These are phyloP conservation scores for Zosterops lateralis DNA, from an alignment of 2,113 vertebrate species.

Conservation along the genomic window DNA sequence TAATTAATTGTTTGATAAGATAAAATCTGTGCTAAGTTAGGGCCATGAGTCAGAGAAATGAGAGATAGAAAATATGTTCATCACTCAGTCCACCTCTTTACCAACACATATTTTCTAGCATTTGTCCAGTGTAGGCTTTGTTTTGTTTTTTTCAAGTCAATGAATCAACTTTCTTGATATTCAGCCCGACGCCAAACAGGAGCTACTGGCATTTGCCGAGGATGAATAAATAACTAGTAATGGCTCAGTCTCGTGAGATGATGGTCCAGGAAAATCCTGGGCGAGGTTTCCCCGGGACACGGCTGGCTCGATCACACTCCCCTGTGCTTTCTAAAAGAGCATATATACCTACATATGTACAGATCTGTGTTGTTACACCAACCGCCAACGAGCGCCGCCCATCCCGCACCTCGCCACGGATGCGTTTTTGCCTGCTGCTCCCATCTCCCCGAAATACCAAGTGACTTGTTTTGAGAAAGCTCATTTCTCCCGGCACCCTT, in stretches of 20 bases:
- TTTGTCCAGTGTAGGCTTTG: slow-evolving; percentile 62
- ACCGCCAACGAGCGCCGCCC: neutral
- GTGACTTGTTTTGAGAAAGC: slow-evolving; percentile 23
- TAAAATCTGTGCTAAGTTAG: slow-evolving; percentile 16
- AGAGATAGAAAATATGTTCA: slow-evolving; percentile 31
- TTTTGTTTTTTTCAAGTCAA: slow-evolving; percentile 36
- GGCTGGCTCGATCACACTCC: neutral
- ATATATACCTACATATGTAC: neutral
- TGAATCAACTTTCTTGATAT: slow-evolving; percentile 61
- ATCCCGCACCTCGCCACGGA: neutral
- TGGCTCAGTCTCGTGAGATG: neutral
- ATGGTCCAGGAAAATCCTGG: slow-evolving; percentile 23
- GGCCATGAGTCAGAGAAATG: slow-evolving; percentile 50
- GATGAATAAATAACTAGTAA: slow-evolving; percentile 36
- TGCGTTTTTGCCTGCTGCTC: slow-evolving; percentile 50
- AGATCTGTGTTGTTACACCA: neutral
- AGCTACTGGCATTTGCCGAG: slow-evolving; percentile 37
- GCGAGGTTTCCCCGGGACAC: slow-evolving; percentile 24
- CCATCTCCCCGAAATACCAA: slow-evolving; percentile 38
- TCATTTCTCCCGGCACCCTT: slow-evolving; percentile 32
- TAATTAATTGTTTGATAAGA: slow-evolving; percentile 61
- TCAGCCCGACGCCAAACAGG: slow-evolving; percentile 51
- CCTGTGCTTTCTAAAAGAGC: slow-evolving; percentile 1
- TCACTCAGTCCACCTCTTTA: slow-evolving; percentile 50
- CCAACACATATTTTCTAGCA: slow-evolving; percentile 48